Conservation (phyloP, 2,888 invertebrate genomes). For the Kuschelorhynchus macadamiae region DNA sequence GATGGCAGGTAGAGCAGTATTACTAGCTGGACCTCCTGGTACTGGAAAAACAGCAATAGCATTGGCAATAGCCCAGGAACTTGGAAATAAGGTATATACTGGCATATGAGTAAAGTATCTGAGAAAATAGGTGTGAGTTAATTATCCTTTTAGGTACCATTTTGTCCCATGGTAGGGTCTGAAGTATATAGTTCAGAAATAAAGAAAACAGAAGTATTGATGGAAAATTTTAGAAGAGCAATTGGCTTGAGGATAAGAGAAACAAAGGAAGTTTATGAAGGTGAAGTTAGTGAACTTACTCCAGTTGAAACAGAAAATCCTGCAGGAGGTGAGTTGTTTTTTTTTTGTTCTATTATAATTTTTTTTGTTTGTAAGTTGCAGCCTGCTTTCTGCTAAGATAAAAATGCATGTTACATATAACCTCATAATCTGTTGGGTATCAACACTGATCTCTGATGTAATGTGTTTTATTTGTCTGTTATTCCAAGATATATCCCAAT, state of each 20-base stretch:
- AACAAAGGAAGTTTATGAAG: slow-evolving; percentile 99
- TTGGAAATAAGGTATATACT: slow-evolving; percentile 83
- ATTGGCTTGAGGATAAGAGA: slow-evolving; percentile 96
- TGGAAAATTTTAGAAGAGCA: slow-evolving; percentile 98
- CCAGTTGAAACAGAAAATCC: slow-evolving; percentile 98
- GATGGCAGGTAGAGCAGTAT: slow-evolving; percentile 96
- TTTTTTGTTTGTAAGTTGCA: too few species aligned
- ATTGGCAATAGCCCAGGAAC: slow-evolving; percentile 96
- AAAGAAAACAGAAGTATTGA: slow-evolving; percentile 98
- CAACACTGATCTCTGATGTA: too few species aligned
- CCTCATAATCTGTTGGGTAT: too few species aligned
- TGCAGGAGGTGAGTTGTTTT: slow-evolving; percentile 84
- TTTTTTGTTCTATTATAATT: too few species aligned
- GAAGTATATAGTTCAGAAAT: slow-evolving; percentile 99
- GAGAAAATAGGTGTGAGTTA: background rate
- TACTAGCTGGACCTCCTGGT: slow-evolving; percentile 96
- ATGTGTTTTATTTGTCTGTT: too few species aligned
- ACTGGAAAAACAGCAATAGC: slow-evolving; percentile 99
- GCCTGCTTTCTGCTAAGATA: too few species aligned
- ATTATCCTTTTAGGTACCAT: slow-evolving; percentile 74
- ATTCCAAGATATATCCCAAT: too few species aligned
- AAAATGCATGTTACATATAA: too few species aligned
- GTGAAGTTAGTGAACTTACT: slow-evolving; percentile 98
- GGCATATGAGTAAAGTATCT: too few species aligned
- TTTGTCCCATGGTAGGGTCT: slow-evolving; percentile 93